Base-by-base conservation (phyloP, 1,140 invertebrate species). In the Apis mellifera region DNA sequence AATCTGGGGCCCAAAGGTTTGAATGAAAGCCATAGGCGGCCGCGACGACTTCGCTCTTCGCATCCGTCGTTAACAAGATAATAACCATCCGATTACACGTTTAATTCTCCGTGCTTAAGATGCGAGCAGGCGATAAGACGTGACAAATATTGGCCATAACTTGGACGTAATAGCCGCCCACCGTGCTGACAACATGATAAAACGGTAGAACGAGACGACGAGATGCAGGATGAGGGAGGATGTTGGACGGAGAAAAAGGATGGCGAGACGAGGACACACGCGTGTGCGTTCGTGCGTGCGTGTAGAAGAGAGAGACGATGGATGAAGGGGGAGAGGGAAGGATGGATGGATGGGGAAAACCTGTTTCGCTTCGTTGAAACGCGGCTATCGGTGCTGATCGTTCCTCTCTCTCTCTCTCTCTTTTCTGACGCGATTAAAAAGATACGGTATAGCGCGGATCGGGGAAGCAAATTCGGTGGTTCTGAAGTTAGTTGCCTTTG, bases 71-170 rank as follows among this genome's bases (percentile, higher is more conserved):
- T 92, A 92, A 93, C 91, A 90, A 92, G 92, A 91, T 92, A 93
- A 93, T 93, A 93, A 92, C 90, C 84, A 57, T 64, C 75, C 84
- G 90, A 91, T 93, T 93, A 93, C 91, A 90, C 73, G 84, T 91
- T 92, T 93, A 92, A 93, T 92, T 92, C 88, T 68, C 83, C 76
- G 73, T 77, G 86, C 83, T 92, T 90, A 86, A 92, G 92, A 93
- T 93, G 86, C 87, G 88, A 73, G 78, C 66, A 62, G 77, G 84
- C 86, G 92, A 93, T 93, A 92, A 92, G 87, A 89, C 88, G 90
- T 92, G 92, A 93, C 92, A 92, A 93, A 92, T 93, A 92, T 92
- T 92, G 87, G 73, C 90, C 91, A 91, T 92, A 93, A 93, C 87
- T 85, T 78, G 71, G 88, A 54, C 86, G 52, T 89, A 88, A 89